Base-by-base conservation (phyloP, 2,888 invertebrate species). In the Furcula furcula region DNA sequence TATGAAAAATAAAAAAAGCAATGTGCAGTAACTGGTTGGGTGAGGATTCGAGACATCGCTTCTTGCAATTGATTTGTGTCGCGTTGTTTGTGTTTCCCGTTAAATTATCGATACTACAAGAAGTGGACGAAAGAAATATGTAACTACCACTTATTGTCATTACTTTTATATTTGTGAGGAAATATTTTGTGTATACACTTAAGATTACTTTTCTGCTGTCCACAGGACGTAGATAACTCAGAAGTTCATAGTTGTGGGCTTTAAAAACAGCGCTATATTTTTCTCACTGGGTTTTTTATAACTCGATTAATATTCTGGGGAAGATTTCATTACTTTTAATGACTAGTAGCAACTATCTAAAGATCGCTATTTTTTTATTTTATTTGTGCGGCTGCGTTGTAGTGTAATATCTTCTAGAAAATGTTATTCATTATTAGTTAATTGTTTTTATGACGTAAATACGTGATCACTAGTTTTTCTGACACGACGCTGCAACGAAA, bases 321-420 rank as follows among this genome's bases (percentile, higher is more conserved):
- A 71, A 68, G 69, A 70, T 80, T 77, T 79, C 77, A 81, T 79
- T 80, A 78, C 69, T 61, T 77, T 75, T 78, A 80, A 80, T 78
- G 76, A 72, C 69, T 49, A 59, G 73, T 68, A 50, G 60, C 59
- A 61, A 65, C 57, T 80, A 79, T 79, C 80, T 67, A 53, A 42
- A 55, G 65, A 78, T 80, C 76, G 65, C 76, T 74, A 76, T 76
- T 78, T 79, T 76, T 74, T 74, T 70, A 75, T 78, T 76, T 76
- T 76, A 78, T 77, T 79, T 77, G n/a, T 70, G 68, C 74, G 65
- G 72, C 58, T 65, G 41, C 47, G 41, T 52, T 51, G 56, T n/a
- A n/a, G n/a, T n/a, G n/a, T n/a, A n/a, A n/a, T n/a, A n/a, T n/a
- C n/a, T n/a, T n/a, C n/a, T n/a, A n/a, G n/a, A n/a, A n/a, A n/a